Evolutionary conservation across 2,113 vertebrate genomes (phyloP).

Genomic region (Xenopus tropicalis): DNA sequence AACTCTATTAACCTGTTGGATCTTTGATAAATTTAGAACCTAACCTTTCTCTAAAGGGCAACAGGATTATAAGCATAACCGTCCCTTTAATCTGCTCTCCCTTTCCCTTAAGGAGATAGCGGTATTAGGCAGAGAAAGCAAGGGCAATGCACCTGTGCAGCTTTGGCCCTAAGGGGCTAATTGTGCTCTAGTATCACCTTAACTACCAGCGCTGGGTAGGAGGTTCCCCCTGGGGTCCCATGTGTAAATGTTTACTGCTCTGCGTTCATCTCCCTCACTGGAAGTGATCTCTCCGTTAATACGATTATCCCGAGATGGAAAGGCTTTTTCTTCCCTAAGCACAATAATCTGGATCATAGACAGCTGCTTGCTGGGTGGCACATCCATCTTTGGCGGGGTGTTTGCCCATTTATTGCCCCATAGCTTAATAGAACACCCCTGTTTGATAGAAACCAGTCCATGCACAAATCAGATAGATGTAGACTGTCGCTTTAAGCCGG

Average conservation of each 20-base stretch:
- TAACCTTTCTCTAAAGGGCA: not conserved
- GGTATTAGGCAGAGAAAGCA: not conserved
- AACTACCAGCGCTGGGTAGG: constrained; percentile 16
- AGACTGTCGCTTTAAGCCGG: too few relatives aligned
- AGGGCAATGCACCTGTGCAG: not conserved
- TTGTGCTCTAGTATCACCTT: not conserved
- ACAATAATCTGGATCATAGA: constrained; percentile 16
- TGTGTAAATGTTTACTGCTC: constrained; percentile 30
- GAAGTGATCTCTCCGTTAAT: constrained; percentile 29
- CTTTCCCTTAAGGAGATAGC: not conserved
- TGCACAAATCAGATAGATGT: too few relatives aligned
- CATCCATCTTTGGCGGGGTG: too few relatives aligned
- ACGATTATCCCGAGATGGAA: constrained; percentile 24
- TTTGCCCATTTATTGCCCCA: too few relatives aligned
- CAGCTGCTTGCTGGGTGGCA: not conserved
- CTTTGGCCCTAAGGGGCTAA: constrained; percentile 4
- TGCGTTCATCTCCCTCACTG: constrained; percentile 22
- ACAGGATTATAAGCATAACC: not conserved
- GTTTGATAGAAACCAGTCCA: too few relatives aligned
- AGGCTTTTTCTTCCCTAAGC: constrained; percentile 25
- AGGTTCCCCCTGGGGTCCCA: constrained; percentile 12
- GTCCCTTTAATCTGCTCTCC: not conserved
- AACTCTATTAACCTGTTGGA: too few relatives aligned
- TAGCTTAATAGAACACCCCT: too few relatives aligned
- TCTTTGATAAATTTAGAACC: constrained; percentile 6